Evolutionary conservation across 2,888 invertebrate species (phyloP).

Genomic region (Trachelus iudaicus): DNA sequence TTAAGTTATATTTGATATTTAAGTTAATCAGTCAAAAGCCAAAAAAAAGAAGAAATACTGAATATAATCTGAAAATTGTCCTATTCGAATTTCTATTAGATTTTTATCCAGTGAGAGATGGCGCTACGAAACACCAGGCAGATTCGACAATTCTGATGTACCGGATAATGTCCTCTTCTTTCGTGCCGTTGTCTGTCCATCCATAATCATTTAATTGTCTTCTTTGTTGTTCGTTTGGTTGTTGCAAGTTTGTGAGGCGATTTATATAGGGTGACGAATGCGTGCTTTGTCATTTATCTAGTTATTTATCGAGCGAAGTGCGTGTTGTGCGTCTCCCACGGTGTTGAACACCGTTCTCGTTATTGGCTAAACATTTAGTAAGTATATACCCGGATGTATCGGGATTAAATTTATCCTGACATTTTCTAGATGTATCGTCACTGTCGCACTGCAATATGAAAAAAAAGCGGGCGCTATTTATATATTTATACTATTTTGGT

Average conservation of each 20-base stretch:
- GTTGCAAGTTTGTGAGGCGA: background rate
- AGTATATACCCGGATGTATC: background rate
- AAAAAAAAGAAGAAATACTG: too few species aligned
- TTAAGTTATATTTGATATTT: background rate
- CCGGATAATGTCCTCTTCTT: background rate
- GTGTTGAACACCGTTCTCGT: background rate
- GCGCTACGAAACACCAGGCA: background rate
- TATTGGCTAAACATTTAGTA: background rate
- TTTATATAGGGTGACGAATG: background rate
- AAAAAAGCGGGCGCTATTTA: background rate
- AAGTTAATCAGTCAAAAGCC: too few species aligned
- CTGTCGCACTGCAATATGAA: background rate
- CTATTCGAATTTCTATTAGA: background rate
- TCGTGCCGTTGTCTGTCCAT: background rate
- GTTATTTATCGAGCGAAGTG: background rate
- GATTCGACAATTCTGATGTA: background rate
- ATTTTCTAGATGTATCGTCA: background rate
- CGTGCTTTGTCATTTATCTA: background rate
- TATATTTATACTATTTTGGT: conserved; percentile 3
- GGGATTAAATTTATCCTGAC: background rate
- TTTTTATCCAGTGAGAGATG: background rate
- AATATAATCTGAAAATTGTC: too few species aligned
- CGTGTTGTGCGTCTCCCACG: background rate
- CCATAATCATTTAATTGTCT: background rate
- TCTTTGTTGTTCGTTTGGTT: conserved; percentile 1